phyloP scores from a whole-genome alignment of 1,140 invertebrate species.

The Cotesia glomerata region DNA sequence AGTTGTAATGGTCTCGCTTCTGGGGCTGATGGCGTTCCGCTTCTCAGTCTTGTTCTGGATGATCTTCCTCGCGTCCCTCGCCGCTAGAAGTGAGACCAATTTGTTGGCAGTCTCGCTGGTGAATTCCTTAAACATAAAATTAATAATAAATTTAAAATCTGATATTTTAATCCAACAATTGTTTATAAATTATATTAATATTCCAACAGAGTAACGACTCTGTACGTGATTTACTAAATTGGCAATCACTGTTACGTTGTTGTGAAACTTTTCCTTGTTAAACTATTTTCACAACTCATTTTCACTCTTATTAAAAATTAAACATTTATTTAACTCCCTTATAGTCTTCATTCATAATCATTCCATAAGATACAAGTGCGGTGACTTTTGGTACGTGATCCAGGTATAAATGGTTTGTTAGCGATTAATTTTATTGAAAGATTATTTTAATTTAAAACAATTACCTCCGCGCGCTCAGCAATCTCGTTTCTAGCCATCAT shows the following conservation, averaged over 20 bases:
- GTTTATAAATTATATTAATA: background rate
- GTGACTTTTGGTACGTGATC: too few species aligned
- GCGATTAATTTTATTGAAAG: background rate
- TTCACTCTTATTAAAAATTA: background rate
- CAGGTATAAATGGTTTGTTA: background rate
- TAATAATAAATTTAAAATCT: background rate
- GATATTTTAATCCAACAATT: background rate
- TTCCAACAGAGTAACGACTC: too few species aligned
- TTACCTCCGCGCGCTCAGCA: slow-evolving; percentile 55
- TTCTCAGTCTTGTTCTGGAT: background rate
- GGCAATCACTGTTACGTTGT: background rate
- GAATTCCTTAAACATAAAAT: slow-evolving; percentile 38
- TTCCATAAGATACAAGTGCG: too few species aligned
- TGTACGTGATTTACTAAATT: too few species aligned
- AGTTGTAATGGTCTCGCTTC: background rate
- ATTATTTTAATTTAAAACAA: slow-evolving; percentile 16
- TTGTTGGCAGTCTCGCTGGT: slow-evolving; percentile 48
- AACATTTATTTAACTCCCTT: background rate
- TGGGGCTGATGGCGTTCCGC: background rate
- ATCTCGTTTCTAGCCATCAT: slow-evolving; percentile 56
- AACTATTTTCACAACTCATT: background rate
- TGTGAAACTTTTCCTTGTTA: slow-evolving; percentile 11
- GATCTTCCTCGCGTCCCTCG: slow-evolving; percentile 35
- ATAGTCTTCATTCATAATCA: too few species aligned
- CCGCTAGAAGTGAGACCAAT: slow-evolving; percentile 37